Evolutionary conservation across 2,797 vertebrate genomes (phyloP), one percentile per base, ranked within the genome.

Genomic region (Notolabrus celidotus): DNA sequence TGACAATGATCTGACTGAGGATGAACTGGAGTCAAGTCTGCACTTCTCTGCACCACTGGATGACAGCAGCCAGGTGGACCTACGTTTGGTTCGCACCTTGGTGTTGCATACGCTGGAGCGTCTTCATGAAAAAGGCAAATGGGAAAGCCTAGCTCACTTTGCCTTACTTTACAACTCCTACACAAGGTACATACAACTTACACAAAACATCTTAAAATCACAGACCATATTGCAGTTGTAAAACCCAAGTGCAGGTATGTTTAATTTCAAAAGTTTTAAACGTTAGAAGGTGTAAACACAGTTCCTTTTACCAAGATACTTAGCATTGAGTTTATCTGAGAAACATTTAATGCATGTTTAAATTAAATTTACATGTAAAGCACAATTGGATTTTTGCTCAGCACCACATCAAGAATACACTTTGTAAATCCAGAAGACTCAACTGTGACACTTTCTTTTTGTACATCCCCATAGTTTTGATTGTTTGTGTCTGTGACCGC

Each of bases 131-230:
- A 87, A 91, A 64, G 92, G 91, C 70, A 96, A 95, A 87, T 99
- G 97, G 97, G 96, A 97, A 93, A 88, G 87, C 7, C 87, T 99
- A 36, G 93, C 94, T 46, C 95, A 97, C 64, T 93, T 97, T 69
- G 95, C 96, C 57, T 83, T 98, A 65, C 88, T 96, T 47, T 99
- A 97, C 86, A 99, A 98, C 81, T 69, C 83, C 61, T 47, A 88
- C 63, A 90, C 91, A 55, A 31, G 80, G 91, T 93, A 63, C 86
- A 65, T 63, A 39, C 14, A 16, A 66, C 1, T 38, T 14, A 1
- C 17, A 7, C 50, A n/a, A n/a, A n/a, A n/a, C n/a, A n/a, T n/a
- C n/a, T n/a, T n/a, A 50, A 45, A 23, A n/a, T n/a, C 27, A 23
- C 27, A 39, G 11, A 19, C 25, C 29, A 23, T 52, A 20, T 39